Evolutionary conservation across 92 coral and sea anemone species (phyloP).

Genomic region (Porites cylindrica): DNA sequence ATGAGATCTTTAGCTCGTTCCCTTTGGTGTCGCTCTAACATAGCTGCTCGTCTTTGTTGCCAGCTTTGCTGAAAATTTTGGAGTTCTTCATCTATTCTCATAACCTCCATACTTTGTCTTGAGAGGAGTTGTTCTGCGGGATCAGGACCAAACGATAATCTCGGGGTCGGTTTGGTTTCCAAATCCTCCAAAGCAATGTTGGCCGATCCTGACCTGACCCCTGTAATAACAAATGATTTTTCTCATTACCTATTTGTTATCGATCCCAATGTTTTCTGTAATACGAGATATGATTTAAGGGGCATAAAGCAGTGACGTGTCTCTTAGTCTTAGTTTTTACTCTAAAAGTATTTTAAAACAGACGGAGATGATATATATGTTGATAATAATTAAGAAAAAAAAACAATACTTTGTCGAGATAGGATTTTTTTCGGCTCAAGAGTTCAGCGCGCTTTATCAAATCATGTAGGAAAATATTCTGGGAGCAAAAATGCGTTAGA

Average conservation of each 20-base stretch:
- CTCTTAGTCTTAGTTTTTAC: too few relatives aligned
- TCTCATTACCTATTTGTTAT: background rate
- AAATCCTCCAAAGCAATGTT: constrained; percentile 7
- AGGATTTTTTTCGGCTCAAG: too few relatives aligned
- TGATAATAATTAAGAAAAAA: too few relatives aligned
- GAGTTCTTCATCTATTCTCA: constrained; percentile 76
- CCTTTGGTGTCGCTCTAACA: constrained; percentile 38
- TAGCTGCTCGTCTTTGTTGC: constrained; percentile 59
- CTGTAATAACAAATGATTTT: background rate
- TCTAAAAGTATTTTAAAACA: too few relatives aligned
- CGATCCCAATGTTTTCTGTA: background rate
- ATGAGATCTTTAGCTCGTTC: constrained; percentile 1
- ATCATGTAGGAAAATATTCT: too few relatives aligned
- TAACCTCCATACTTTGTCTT: constrained; percentile 82
- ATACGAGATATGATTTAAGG: too few relatives aligned
- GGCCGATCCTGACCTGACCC: background rate
- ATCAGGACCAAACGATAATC: constrained; percentile 66
- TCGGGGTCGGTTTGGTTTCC: constrained; percentile 57
- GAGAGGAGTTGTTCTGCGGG: constrained; percentile 81
- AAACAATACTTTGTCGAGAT: too few relatives aligned
- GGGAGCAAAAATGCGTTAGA: too few relatives aligned
- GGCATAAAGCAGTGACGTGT: too few relatives aligned
- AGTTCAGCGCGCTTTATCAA: too few relatives aligned
- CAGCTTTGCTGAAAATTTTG: constrained; percentile 65
- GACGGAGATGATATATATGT: too few relatives aligned